Conservation (phyloP, 2,113 vertebrate species). For the Heliornis fulica region DNA sequence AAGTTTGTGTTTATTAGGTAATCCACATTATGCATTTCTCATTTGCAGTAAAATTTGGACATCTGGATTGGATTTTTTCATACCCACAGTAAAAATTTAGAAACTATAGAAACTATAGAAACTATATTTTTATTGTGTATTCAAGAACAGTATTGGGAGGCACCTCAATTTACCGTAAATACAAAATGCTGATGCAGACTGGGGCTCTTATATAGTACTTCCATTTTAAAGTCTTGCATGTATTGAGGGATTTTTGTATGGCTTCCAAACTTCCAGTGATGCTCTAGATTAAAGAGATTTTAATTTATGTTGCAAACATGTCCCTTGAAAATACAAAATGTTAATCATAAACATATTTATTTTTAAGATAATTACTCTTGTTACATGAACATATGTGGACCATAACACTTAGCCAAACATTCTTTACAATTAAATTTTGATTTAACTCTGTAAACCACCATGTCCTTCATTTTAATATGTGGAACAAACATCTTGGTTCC, state of each 20-base stretch:
- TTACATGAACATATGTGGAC: conserved; percentile 65
- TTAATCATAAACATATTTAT: conserved; percentile 60
- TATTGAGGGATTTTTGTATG: neutral
- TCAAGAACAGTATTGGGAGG: neutral
- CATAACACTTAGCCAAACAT: conserved; percentile 50
- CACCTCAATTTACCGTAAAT: neutral
- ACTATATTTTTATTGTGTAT: neutral
- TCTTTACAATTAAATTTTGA: neutral
- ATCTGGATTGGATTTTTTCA: neutral
- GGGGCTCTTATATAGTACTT: neutral
- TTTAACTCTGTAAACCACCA: conserved; percentile 16
- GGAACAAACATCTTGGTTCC: conserved; percentile 1
- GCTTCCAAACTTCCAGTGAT: neutral
- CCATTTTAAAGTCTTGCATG: neutral
- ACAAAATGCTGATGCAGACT: neutral
- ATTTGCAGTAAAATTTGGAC: neutral
- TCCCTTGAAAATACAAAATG: conserved; percentile 46
- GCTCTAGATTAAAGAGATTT: neutral
- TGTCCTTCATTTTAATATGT: conserved; percentile 58
- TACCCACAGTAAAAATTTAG: neutral
- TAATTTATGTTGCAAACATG: conserved; percentile 15
- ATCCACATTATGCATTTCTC: neutral
- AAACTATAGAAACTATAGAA: too few species aligned
- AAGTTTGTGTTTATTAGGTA: neutral
- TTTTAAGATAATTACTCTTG: conserved; percentile 42